Conservation (phyloP, 2,797 vertebrate genomes). For the Myotis findleyi region DNA sequence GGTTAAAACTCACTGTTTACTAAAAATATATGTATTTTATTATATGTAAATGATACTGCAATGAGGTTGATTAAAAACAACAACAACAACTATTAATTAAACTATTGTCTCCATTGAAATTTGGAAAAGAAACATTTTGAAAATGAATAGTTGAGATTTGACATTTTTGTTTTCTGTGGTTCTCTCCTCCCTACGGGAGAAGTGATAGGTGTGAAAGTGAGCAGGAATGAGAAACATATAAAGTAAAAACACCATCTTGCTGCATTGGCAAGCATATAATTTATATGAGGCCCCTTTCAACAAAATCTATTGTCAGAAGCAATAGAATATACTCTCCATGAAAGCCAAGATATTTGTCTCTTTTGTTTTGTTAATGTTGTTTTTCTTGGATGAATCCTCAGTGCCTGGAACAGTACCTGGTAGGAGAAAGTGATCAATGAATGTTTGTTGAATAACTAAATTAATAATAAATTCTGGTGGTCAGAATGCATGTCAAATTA, state of each 20-base stretch:
- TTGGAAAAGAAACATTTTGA: conserved; percentile 6
- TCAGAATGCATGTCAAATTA: neutral
- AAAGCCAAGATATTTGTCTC: neutral
- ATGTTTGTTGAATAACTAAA: neutral
- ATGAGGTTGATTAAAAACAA: neutral
- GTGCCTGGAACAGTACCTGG: neutral
- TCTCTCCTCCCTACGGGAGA: neutral
- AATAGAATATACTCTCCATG: neutral
- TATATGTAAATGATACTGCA: neutral
- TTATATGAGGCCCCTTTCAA: neutral
- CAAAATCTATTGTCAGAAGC: neutral
- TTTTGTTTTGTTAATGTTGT: neutral
- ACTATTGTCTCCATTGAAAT: neutral
- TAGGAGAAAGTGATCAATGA: neutral
- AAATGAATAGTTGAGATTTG: neutral
- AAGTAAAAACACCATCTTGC: neutral
- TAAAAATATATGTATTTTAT: conserved; percentile 25
- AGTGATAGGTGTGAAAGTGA: neutral
- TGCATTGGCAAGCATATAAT: neutral
- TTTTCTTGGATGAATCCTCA: neutral
- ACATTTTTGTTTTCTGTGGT: neutral
- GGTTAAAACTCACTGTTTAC: neutral
- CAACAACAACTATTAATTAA: neutral
- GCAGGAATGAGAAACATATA: neutral
- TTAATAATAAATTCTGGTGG: neutral